Percentiles rank a stretch among this genome's conserved stretches.
phyloP scores from a whole-genome alignment of 1,140 invertebrate genomes.

The Potamilus streckersoni region DNA sequence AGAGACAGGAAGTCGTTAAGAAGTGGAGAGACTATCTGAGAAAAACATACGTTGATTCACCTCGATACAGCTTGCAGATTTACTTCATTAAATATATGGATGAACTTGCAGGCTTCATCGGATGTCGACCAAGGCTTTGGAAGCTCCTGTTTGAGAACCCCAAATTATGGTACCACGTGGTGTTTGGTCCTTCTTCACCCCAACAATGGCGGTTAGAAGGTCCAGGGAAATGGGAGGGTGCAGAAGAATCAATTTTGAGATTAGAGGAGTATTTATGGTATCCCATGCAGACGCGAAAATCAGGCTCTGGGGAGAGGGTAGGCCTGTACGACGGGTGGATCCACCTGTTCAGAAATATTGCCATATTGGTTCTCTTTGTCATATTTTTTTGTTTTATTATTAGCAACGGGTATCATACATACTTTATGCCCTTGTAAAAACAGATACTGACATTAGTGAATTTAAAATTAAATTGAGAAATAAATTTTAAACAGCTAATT shows the following conservation, averaged over 20 bases:
- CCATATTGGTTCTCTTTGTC: constrained; percentile 11
- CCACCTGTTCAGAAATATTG: constrained; percentile 25
- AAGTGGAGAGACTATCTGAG: constrained; percentile 28
- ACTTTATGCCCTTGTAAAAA: constrained; percentile 14
- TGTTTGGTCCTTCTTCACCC: constrained; percentile 65
- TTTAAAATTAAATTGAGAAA: too few species aligned
- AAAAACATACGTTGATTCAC: constrained; percentile 33
- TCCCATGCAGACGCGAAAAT: constrained; percentile 34
- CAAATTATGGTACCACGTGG: constrained; percentile 30
- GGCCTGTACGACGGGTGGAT: constrained; percentile 48
- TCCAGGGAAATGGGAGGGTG: constrained; percentile 66
- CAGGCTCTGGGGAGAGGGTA: constrained; percentile 29
- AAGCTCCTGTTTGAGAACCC: constrained; percentile 34
- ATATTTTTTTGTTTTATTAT: constrained; percentile 4
- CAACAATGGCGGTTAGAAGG: constrained; percentile 70
- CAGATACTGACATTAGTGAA: neutral
- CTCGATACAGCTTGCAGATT: constrained; percentile 34
- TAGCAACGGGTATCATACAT: constrained; percentile 31
- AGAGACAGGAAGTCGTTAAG: constrained; percentile 15
- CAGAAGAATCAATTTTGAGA: constrained; percentile 59
- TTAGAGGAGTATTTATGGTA: constrained; percentile 38
- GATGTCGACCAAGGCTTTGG: constrained; percentile 34
- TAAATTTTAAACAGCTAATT: too few species aligned
- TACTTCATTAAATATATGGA: constrained; percentile 44
- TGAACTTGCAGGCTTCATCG: constrained; percentile 31